phyloP scores from a whole-genome alignment of 2,113 vertebrate species.

The Platanista minor region DNA sequence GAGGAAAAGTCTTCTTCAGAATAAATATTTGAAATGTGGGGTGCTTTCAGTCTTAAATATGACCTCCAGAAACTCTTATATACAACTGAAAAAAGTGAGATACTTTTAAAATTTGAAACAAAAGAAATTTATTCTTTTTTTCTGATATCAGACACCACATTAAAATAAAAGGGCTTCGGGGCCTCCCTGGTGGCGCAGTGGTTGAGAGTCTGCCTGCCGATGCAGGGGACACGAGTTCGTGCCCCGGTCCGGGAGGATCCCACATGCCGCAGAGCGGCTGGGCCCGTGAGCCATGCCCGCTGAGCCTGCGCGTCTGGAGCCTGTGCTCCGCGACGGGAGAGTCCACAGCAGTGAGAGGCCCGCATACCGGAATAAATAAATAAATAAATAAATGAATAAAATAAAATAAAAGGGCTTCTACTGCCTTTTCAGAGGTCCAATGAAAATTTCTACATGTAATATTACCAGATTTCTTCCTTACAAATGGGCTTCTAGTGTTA shows the following conservation, averaged over 20 bases:
- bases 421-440: conserved; percentile 37
- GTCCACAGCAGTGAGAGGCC: too few relatives aligned
- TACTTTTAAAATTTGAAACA: conserved; percentile 51
- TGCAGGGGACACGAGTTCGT: too few relatives aligned
- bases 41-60: conserved; percentile 18
- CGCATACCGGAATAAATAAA: too few relatives aligned
- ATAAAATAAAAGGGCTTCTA: conserved; percentile 19
- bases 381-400: too few relatives aligned
- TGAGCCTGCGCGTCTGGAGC: too few relatives aligned
- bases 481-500: conserved; percentile 42
- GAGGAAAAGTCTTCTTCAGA: not conserved
- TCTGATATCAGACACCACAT: conserved; percentile 18
- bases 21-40: conserved; percentile 22
- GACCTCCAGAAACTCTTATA: conserved; percentile 32
- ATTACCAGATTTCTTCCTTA: conserved; percentile 35
- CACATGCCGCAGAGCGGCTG: too few relatives aligned
- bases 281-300: too few relatives aligned
- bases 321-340: too few relatives aligned
- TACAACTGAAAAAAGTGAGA: conserved; percentile 18
- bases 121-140: not conserved
- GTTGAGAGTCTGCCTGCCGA: too few relatives aligned
- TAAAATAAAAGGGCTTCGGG: conserved; percentile 30
- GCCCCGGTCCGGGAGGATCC: too few relatives aligned
- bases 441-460: conserved; percentile 46
- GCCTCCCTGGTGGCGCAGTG: too few relatives aligned